Percentiles rank a stretch among this genome's conserved stretches.
phyloP scores from a whole-genome alignment of 2,797 vertebrate genomes.

The Pteronotus mesoamericanus region DNA sequence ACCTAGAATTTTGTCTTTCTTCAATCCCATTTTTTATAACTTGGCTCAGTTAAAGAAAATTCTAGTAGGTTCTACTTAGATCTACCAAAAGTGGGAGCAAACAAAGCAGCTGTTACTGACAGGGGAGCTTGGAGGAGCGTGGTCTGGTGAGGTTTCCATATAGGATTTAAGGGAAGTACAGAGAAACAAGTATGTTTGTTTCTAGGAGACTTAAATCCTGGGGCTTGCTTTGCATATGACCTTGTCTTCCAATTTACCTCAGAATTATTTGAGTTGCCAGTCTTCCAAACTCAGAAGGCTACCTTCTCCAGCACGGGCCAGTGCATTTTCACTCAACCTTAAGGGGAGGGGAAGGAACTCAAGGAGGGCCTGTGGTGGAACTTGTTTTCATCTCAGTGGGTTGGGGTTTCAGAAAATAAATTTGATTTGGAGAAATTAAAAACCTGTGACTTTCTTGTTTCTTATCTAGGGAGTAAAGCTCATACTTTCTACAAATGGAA shows the following conservation, averaged over 20 bases:
- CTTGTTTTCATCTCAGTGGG: background rate
- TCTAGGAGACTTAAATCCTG: too few relatives aligned
- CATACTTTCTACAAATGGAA: background rate
- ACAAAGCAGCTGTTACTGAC: background rate
- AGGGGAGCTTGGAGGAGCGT: accelerated
- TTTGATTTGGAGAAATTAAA: background rate
- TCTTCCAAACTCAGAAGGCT: too few relatives aligned
- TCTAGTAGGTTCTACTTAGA: background rate
- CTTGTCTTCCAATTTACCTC: background rate
- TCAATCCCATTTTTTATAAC: background rate
- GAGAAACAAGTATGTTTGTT: background rate
- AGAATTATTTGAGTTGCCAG: background rate
- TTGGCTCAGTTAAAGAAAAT: background rate
- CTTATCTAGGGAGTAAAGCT: background rate
- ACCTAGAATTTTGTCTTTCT: background rate
- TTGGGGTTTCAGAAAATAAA: background rate
- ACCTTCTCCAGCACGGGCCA: too few relatives aligned
- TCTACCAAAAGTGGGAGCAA: background rate
- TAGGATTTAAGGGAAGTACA: background rate
- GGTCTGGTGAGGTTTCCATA: background rate
- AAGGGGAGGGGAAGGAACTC: background rate
- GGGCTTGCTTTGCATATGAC: background rate
- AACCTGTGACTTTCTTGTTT: background rate
- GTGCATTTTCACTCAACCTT: too few relatives aligned
- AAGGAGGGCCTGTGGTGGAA: background rate